phyloP scores from a whole-genome alignment of 2,113 vertebrate genomes.

The Thunnus maccoyii region DNA sequence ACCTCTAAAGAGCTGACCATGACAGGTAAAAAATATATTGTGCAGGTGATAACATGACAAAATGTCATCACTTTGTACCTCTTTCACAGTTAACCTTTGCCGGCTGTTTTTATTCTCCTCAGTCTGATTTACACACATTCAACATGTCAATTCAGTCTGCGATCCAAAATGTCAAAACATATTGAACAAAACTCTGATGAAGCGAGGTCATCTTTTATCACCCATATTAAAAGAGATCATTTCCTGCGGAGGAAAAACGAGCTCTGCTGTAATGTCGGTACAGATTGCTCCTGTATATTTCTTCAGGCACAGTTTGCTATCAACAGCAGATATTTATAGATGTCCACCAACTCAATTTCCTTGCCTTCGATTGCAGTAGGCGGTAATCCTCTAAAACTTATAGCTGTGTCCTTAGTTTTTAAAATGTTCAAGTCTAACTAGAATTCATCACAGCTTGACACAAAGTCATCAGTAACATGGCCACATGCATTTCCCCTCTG shows the following conservation, averaged over 20 bases:
- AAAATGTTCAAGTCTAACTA: constrained; percentile 28
- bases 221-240: constrained; percentile 45
- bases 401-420: constrained; percentile 32
- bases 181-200: constrained; percentile 41
- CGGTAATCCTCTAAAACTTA: constrained; percentile 46
- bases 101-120: constrained; percentile 9
- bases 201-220: constrained; percentile 59
- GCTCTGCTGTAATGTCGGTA: constrained; percentile 14
- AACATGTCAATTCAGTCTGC: constrained; percentile 13
- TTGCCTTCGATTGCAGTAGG: constrained; percentile 46
- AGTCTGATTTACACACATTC: constrained; percentile 39
- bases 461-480: constrained; percentile 22
- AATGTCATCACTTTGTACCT: constrained; percentile 29
- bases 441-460: constrained; percentile 37
- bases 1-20: not conserved
- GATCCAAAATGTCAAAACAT: constrained; percentile 50
- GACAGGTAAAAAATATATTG: not conserved
- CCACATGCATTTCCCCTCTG: constrained; percentile 5
- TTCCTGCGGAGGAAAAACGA: constrained; percentile 19
- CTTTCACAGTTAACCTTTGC: constrained; percentile 33
- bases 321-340: constrained; percentile 56
- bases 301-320: constrained; percentile 35
- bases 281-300: constrained; percentile 39
- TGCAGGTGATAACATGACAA: constrained; percentile 1
- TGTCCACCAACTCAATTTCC: constrained; percentile 45